These are phyloP conservation scores for Limonius californicus DNA, from an alignment of 1,140 invertebrate genomes.

Conservation along the genomic window DNA sequence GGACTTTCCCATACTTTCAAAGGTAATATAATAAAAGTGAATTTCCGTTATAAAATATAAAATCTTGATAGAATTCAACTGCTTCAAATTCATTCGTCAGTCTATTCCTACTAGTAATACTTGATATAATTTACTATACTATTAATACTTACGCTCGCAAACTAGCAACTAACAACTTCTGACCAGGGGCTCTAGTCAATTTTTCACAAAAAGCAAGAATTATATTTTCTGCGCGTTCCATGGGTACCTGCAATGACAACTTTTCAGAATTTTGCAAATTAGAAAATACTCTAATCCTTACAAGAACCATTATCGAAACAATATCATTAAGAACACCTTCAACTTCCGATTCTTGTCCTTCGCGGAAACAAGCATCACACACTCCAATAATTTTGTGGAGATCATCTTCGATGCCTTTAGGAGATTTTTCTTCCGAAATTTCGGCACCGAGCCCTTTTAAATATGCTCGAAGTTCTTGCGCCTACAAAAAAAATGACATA, in stretches of 20 bases:
- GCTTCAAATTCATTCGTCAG: too few species aligned
- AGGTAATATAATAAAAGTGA: too few species aligned
- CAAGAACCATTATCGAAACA: conserved; percentile 88
- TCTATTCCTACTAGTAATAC: too few species aligned
- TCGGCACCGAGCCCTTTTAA: conserved; percentile 88
- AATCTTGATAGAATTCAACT: too few species aligned
- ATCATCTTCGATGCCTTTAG: conserved; percentile 89
- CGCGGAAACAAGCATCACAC: conserved; percentile 88
- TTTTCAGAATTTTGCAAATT: too few species aligned
- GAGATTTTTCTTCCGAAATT: conserved; percentile 85
- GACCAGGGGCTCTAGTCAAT: conserved; percentile 83
- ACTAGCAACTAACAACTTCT: conserved; percentile 75
- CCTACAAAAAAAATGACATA: conserved; percentile 60
- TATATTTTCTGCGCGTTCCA: conserved; percentile 84
- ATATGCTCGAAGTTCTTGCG: conserved; percentile 81
- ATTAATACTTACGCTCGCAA: conserved; percentile 75
- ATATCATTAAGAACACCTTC: conserved; percentile 85
- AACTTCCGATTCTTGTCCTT: conserved; percentile 73
- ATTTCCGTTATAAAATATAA: too few species aligned
- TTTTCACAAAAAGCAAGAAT: conserved; percentile 91
- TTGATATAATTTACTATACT: conserved; percentile 1
- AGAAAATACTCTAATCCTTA: conserved; percentile 48
- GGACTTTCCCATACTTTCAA: too few species aligned
- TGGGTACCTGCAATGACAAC: conserved; percentile 65
- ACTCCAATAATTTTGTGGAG: conserved; percentile 92